Evolutionary conservation across 2,113 vertebrate genomes (phyloP).

Genomic region (Indicator indicator): DNA sequence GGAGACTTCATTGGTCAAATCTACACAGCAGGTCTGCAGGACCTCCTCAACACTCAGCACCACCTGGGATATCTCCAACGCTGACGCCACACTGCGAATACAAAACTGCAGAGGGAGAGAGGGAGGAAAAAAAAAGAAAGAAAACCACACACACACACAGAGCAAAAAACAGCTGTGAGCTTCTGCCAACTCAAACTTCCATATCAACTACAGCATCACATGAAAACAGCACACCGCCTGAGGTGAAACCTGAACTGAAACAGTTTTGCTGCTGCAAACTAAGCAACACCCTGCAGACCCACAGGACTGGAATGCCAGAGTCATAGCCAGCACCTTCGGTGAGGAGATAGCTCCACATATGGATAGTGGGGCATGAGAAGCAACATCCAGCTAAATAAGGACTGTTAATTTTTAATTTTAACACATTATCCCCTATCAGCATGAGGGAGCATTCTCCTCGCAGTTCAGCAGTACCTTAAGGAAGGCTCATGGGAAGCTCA

Average conservation of each 20-base stretch:
- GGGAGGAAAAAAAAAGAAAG: no score
- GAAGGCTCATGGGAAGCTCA: neutral
- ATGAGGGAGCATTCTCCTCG: neutral
- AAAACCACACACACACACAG: no score
- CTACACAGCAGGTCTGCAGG: neutral
- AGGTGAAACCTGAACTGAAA: neutral
- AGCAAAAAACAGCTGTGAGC: neutral
- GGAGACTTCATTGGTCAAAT: neutral
- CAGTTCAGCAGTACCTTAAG: neutral
- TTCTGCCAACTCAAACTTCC: neutral
- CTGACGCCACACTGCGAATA: rapidly evolving
- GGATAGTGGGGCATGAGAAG: neutral
- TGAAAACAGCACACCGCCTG: neutral
- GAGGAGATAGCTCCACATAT: neutral
- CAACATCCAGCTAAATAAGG: neutral
- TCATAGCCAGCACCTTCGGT: rapidly evolving
- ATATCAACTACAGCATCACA: neutral
- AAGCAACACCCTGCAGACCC: neutral
- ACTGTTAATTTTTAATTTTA: neutral
- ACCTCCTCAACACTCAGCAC: neutral
- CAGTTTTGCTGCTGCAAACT: neutral
- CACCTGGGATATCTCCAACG: neutral
- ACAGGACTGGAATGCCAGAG: rapidly evolving
- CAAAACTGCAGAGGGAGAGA: neutral
- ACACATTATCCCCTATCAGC: neutral